Percentiles rank a stretch among this genome's conserved stretches.
Evolutionary conservation across 2,797 vertebrate species (phyloP).

Genomic region (Propithecus deckenii): DNA sequence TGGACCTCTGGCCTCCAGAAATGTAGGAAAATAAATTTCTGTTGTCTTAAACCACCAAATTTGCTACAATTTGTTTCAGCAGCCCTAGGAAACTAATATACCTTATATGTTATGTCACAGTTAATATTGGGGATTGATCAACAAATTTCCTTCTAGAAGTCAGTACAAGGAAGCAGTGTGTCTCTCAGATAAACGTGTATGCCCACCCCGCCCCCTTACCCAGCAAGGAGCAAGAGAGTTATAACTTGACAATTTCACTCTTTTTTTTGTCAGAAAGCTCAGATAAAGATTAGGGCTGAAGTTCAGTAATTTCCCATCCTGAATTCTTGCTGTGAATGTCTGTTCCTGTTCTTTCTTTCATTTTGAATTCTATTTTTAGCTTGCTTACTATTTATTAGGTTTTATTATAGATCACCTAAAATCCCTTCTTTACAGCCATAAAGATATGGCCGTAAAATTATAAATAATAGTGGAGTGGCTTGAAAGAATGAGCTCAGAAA

Average conservation of each 20-base stretch:
- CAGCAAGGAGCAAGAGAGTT: not conserved
- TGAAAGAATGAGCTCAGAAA: not conserved
- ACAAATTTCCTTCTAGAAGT: not conserved
- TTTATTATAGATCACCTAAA: slow-evolving; percentile 13
- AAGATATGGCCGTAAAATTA: not conserved
- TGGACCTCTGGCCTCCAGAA: not conserved
- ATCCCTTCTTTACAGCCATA: not conserved
- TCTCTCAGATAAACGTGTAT: not conserved
- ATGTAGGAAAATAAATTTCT: not conserved
- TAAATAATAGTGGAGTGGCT: not conserved
- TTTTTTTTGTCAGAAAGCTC: not conserved
- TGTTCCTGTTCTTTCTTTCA: not conserved
- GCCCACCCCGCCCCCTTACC: fast-evolving
- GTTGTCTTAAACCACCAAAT: not conserved
- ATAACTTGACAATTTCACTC: not conserved
- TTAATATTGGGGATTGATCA: not conserved
- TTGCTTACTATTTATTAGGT: not conserved
- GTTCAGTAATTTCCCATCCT: not conserved
- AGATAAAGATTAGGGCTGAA: not conserved
- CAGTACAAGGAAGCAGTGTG: not conserved
- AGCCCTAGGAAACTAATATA: not conserved
- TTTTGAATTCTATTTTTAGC: slow-evolving; percentile 24
- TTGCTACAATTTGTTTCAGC: not conserved
- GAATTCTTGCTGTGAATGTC: not conserved
- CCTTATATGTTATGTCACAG: not conserved